phyloP scores from a whole-genome alignment of 2,888 invertebrate genomes.

The Diplazon laetatorius region DNA sequence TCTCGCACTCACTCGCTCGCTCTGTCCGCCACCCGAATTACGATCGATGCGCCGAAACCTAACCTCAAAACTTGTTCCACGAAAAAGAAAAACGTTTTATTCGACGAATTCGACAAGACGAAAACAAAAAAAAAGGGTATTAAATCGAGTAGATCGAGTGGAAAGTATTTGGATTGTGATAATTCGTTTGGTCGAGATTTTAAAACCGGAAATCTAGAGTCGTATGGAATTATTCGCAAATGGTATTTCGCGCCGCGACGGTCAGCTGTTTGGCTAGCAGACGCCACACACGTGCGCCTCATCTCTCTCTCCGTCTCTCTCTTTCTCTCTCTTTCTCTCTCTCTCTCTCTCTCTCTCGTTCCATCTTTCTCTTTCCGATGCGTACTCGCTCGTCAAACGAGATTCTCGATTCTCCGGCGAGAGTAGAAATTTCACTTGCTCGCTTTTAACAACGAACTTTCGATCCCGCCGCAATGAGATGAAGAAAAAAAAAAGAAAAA shows the following conservation, averaged over 20 bases:
- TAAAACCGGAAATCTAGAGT: neutral
- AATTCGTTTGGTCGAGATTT: neutral
- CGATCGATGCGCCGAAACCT: constrained; percentile 39
- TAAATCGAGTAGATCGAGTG: no score
- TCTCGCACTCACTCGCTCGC: no score
- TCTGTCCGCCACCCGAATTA: no score
- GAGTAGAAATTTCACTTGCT: constrained; percentile 11
- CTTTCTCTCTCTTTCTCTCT: no score
- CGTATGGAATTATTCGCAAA: neutral
- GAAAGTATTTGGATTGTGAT: no score
- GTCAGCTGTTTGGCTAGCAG: constrained; percentile 75
- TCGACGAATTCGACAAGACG: neutral
- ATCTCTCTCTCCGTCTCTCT: no score
- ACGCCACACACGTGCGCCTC: constrained; percentile 67
- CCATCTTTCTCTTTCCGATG: no score
- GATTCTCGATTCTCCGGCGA: constrained; percentile 6
- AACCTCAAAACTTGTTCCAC: no score
- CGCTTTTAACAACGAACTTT: constrained; percentile 15
- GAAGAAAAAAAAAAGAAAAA: no score
- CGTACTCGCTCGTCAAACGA: constrained; percentile 41
- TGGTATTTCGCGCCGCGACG: constrained; percentile 49
- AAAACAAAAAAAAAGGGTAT: neutral
- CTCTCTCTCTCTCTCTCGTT: no score
- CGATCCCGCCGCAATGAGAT: constrained; percentile 11
- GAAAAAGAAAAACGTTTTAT: neutral